phyloP scores from a whole-genome alignment of 2,888 invertebrate species.

The Gasteruption jaculator region DNA sequence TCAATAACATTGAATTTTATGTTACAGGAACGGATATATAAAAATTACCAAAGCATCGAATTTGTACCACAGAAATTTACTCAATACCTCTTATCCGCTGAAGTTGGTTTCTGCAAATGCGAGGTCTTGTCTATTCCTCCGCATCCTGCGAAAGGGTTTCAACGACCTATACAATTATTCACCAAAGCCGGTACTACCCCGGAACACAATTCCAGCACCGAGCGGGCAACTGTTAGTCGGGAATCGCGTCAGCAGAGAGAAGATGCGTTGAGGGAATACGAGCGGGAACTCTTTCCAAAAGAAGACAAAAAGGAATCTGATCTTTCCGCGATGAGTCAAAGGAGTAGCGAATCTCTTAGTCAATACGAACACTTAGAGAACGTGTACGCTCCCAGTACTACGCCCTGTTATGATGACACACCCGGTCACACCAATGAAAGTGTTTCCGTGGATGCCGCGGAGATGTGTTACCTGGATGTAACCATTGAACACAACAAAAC shows the following conservation, averaged over 20 bases:
- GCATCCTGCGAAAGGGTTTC: slow-evolving; percentile 84
- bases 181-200: slow-evolving; percentile 36
- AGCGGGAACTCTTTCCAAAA: slow-evolving; percentile 39
- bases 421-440: slow-evolving; percentile 37
- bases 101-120: slow-evolving; percentile 89
- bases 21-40: slow-evolving; percentile 76
- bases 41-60: slow-evolving; percentile 80
- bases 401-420: slow-evolving; percentile 44
- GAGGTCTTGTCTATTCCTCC: slow-evolving; percentile 78
- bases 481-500: slow-evolving; percentile 26
- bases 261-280: slow-evolving; percentile 30
- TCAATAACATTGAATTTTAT: slow-evolving; percentile 23
- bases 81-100: slow-evolving; percentile 83
- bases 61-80: slow-evolving; percentile 91
- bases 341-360: slow-evolving; percentile 40
- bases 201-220: slow-evolving; percentile 4
- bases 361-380: slow-evolving; percentile 47
- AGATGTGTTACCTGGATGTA: slow-evolving; percentile 33
- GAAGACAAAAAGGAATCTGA: slow-evolving; percentile 29
- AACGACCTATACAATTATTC: slow-evolving; percentile 69
- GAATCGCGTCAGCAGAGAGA: slow-evolving; percentile 26
- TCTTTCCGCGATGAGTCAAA: slow-evolving; percentile 39
- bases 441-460: slow-evolving; percentile 21
- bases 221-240: slow-evolving; percentile 8
- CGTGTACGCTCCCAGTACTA: slow-evolving; percentile 44